These are phyloP conservation scores for Ptilorrhoa leucosticta DNA, from an alignment of 2,113 vertebrate genomes.

Conservation along the genomic window DNA sequence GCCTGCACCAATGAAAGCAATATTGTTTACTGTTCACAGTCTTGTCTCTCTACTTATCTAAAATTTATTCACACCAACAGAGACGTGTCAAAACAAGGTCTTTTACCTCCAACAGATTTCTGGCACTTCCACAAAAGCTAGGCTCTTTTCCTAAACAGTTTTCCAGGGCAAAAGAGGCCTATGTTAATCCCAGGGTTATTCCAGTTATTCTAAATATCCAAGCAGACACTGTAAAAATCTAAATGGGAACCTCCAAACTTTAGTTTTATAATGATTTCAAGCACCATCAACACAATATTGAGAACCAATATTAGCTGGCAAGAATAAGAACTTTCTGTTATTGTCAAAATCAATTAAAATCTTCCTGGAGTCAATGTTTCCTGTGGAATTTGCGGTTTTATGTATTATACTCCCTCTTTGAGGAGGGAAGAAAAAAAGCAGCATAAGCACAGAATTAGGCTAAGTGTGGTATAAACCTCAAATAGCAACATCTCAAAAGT, in stretches of 20 bases:
- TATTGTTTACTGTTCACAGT: background rate
- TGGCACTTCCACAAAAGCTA: background rate
- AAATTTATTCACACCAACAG: background rate
- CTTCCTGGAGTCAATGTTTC: background rate
- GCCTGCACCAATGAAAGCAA: background rate
- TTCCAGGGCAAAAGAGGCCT: background rate
- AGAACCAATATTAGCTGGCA: background rate
- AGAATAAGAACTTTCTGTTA: background rate
- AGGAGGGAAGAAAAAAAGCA: background rate
- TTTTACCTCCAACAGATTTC: background rate
- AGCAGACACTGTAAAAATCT: background rate
- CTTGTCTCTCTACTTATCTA: background rate
- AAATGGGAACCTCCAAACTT: background rate
- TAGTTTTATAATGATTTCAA: background rate
- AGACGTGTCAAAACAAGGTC: background rate
- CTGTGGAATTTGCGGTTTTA: background rate
- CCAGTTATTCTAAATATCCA: background rate
- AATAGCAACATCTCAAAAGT: background rate
- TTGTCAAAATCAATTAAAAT: background rate
- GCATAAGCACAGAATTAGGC: background rate
- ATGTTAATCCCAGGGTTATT: background rate
- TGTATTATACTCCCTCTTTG: background rate
- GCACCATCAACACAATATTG: background rate
- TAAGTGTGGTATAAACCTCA: background rate
- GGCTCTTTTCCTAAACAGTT: background rate